Conservation (phyloP, 1,140 invertebrate genomes). For the Archegozetes longisetosus region DNA sequence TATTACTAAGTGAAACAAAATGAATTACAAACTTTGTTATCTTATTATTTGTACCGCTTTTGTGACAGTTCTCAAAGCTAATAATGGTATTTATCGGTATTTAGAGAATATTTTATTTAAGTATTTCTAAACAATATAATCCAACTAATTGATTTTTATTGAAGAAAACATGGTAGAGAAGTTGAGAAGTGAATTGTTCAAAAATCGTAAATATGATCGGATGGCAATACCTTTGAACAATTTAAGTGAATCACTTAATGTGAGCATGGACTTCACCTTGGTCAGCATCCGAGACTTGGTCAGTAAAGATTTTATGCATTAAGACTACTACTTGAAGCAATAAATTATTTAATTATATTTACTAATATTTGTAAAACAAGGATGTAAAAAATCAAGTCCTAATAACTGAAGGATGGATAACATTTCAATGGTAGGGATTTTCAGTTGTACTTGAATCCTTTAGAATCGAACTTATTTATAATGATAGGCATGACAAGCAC, state of each 20-base stretch:
- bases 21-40: too few species aligned
- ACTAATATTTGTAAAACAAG: too few species aligned
- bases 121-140: too few species aligned
- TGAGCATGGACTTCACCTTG: neutral
- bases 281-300: slow-evolving; percentile 2
- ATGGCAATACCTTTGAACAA: slow-evolving; percentile 1
- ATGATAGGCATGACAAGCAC: slow-evolving; percentile 53
- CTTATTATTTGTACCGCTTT: too few species aligned
- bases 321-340: neutral
- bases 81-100: too few species aligned
- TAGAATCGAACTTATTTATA: neutral
- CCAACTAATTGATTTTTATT: too few species aligned
- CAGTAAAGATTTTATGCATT: too few species aligned
- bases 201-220: slow-evolving; percentile 6
- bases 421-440: neutral
- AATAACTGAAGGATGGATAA: slow-evolving; percentile 8
- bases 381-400: slow-evolving; percentile 3
- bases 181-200: slow-evolving; percentile 5
- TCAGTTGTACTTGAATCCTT: neutral
- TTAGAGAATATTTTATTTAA: too few species aligned
- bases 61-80: too few species aligned
- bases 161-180: too few species aligned
- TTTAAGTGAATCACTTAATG: slow-evolving; percentile 1
- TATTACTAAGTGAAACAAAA: too few species aligned
- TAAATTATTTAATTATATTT: too few species aligned